Percentiles rank a stretch among this genome's conserved stretches.
Evolutionary conservation across 2,113 vertebrate genomes (phyloP).

Genomic region (Gavia stellata): DNA sequence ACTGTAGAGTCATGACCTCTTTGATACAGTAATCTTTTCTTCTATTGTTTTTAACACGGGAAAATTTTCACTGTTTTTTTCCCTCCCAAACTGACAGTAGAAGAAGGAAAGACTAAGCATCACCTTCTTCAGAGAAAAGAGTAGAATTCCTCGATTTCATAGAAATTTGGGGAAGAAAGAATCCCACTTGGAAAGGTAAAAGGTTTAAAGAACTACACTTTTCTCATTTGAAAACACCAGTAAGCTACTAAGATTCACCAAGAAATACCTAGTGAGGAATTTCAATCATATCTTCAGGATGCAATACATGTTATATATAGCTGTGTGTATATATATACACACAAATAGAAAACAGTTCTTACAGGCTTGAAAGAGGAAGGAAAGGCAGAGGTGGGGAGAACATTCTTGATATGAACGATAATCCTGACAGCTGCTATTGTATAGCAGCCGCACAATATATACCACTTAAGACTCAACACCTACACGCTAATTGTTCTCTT

Average conservation of each 20-base stretch:
- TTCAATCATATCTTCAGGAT: not conserved
- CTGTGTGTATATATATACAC: not conserved
- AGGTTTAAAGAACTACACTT: not conserved
- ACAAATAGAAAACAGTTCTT: not conserved
- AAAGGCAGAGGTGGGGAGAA: not conserved
- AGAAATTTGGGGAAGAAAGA: not conserved
- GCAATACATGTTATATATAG: fast-evolving
- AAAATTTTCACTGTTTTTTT: not conserved
- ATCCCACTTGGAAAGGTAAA: not conserved
- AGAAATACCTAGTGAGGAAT: not conserved
- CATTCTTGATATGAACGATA: not conserved
- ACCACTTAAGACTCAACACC: not conserved
- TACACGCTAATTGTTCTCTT: not conserved
- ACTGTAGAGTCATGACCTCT: not conserved
- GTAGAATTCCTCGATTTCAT: not conserved
- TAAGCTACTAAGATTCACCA: not conserved
- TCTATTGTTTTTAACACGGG: not conserved
- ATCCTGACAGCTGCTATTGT: not conserved
- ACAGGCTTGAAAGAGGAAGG: not conserved
- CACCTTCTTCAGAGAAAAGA: not conserved
- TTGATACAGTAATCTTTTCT: not conserved
- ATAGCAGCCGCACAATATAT: not conserved
- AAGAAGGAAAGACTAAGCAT: not conserved
- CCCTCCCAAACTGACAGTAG: not conserved
- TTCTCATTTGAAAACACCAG: not conserved